Conservation (phyloP, 2,113 vertebrate genomes). For the Xiphias gladius region DNA sequence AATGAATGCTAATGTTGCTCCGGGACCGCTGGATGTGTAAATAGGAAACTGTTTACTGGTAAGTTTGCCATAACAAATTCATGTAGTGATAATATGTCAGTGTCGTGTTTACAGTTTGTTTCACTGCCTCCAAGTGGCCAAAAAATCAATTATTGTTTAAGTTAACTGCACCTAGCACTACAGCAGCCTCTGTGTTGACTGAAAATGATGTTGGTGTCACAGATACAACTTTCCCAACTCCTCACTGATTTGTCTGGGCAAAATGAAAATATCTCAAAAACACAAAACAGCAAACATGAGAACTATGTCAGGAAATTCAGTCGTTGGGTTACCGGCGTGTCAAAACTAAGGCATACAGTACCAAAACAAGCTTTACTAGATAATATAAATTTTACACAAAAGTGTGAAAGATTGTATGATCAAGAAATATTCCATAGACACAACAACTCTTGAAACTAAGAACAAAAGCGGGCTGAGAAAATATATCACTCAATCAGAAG, state of each 20-base stretch:
- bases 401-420: neutral
- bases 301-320: neutral
- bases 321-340: neutral
- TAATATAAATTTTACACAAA: neutral
- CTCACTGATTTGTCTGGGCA: neutral
- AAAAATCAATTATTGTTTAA: no score
- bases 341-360: neutral
- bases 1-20: neutral
- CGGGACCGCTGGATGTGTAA: neutral
- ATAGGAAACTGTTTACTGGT: neutral
- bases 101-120: neutral
- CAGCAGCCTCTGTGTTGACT: no score
- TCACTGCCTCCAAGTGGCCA: neutral
- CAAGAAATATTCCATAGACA: neutral
- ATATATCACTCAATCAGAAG: conserved; percentile 28
- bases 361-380: neutral
- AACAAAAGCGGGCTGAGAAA: conserved; percentile 20
- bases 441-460: neutral
- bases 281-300: neutral
- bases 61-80: neutral
- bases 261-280: neutral
- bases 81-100: neutral
- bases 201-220: neutral
- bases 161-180: no score
- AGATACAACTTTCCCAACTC: neutral